A percentile compares a stretch with the other conserved stretches of the same genome.
Conservation (phyloP, 2,888 invertebrate genomes). For the Nipponacmea schrenckii region DNA sequence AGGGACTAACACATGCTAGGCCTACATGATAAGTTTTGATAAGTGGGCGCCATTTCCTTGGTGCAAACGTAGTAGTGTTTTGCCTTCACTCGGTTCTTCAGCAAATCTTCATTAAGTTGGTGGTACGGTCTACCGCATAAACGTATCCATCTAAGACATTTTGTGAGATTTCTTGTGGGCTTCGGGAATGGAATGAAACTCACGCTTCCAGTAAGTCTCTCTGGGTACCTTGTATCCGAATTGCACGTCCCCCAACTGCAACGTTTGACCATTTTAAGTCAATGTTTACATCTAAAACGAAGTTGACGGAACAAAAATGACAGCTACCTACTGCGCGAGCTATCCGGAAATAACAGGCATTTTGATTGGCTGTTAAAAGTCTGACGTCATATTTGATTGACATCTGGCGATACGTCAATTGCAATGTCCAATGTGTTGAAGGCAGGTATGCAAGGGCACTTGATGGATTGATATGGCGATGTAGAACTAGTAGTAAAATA, state of each 20-base stretch:
- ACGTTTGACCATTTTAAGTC: not conserved
- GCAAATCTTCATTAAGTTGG: not conserved
- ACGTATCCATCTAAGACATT: not conserved
- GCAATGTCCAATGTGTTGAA: not conserved
- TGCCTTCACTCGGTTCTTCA: no score
- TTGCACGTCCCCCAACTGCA: not conserved
- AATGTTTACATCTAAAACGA: no score
- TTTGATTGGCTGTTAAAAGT: no score
- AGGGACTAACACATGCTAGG: no score
- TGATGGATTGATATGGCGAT: not conserved
- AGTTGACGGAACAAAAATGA: no score
- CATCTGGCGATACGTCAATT: no score
- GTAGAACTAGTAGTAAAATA: not conserved
- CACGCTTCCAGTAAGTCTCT: not conserved
- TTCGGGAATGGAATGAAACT: not conserved
- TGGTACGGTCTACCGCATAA: not conserved
- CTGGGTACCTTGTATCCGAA: not conserved
- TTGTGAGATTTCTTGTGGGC: not conserved
- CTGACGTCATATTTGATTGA: no score
- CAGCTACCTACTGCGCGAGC: no score
- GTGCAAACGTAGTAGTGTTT: no score
- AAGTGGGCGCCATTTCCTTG: no score
- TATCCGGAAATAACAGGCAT: no score
- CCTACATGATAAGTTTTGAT: no score
- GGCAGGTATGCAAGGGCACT: not conserved